Evolutionary conservation across 2,797 vertebrate genomes (phyloP), one percentile per base, ranked within the genome.

Genomic region (Parauchenoglanis punctatus): DNA sequence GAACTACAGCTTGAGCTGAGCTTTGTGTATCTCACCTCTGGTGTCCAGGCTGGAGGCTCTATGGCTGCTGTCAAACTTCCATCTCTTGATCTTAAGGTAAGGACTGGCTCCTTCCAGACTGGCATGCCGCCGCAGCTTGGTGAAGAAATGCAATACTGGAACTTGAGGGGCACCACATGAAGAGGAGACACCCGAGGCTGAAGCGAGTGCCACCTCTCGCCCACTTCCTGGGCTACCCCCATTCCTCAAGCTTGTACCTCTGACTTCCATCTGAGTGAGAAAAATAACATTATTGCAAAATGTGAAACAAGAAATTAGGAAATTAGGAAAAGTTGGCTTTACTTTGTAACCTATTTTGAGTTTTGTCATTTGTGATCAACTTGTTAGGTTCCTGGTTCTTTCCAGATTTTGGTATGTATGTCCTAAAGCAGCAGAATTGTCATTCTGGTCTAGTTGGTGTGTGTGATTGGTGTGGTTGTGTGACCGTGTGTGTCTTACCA

Each of bases 51-150:
- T 99, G 68, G 97, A 98, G 0, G 98, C 98, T 90, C 98, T 94
- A 92, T 99, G 98, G 94, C 94, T 98, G 92, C 96, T 97, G 94
- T 99, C 98, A 91, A 99, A 93, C 90, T 98, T 99, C 98, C 98
- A 99, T 89, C 97, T 98, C 94, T 98, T 99, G 94, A 99, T 98
- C 93, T 96, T 98, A 93, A 99, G 97, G 93, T 99, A 99, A 28
- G 98, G 98, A 91, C 98, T 99, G 87, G 98, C 96, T 10, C 97
- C 97, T 0, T 99, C 98, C 91, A 99, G 95, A 93, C 98, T 99
- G 88, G 98, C 97, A 0, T 99, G 97, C 78, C 98, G 97, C 3
- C 98, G 95, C 91, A 99, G 95, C 90, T 98, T 97, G 63, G 96
- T 97, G 91, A 99, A 96, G 95, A 99, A 98, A 90, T 99, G 98